Conservation (phyloP, 2,113 vertebrate genomes). For the Crotophaga sulcirostris region DNA sequence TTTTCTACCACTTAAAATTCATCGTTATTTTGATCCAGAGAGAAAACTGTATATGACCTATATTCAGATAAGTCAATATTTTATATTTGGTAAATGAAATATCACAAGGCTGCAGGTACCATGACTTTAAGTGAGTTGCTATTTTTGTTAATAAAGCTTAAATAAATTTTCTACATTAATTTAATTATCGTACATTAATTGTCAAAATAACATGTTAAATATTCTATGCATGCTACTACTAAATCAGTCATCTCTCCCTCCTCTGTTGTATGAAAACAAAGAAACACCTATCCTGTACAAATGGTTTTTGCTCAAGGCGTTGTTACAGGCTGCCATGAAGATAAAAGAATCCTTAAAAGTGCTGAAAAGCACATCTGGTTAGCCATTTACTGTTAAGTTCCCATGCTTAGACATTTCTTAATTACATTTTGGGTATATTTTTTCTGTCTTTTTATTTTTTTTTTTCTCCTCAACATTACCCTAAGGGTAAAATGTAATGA, state of each 20-base stretch:
- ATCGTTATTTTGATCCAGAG: neutral
- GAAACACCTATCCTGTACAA: neutral
- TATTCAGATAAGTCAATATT: neutral
- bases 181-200: neutral
- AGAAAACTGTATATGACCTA: neutral
- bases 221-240: neutral
- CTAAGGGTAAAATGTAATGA: constrained; percentile 74
- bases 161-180: neutral
- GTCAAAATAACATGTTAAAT: neutral
- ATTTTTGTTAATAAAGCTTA: neutral
- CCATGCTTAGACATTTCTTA: constrained; percentile 63
- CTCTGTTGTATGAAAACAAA: constrained; percentile 9
- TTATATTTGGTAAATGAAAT: neutral
- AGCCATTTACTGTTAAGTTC: constrained; percentile 34
- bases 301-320: constrained; percentile 55
- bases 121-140: neutral
- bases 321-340: constrained; percentile 66
- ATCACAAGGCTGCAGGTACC: neutral
- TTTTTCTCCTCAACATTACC: constrained; percentile 7
- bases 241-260: neutral
- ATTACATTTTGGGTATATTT: constrained; percentile 63
- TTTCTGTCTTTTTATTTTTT: neutral
- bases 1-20: neutral
- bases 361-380: constrained; percentile 60
- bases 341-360: constrained; percentile 55